phyloP scores from a whole-genome alignment of 2,797 vertebrate species.

The Coendou prehensilis region DNA sequence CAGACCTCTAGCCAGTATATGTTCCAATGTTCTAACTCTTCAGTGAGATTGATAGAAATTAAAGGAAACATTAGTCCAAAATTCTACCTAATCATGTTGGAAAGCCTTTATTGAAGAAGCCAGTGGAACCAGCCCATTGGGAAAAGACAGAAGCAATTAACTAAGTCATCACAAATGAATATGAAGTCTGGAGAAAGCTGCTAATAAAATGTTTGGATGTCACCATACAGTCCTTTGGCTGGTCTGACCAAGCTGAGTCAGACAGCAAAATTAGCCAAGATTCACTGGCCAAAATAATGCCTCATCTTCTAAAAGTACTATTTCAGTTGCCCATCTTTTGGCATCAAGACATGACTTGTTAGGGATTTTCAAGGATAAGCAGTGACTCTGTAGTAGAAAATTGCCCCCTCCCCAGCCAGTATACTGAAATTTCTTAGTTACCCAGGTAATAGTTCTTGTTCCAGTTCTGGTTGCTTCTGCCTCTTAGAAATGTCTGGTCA shows the following conservation, averaged over 20 bases:
- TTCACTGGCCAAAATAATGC: slow-evolving; percentile 94
- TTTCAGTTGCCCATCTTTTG: slow-evolving; percentile 95
- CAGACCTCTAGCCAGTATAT: slow-evolving; percentile 97
- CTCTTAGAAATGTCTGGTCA: no score
- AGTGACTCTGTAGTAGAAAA: slow-evolving; percentile 89
- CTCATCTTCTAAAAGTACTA: slow-evolving; percentile 91
- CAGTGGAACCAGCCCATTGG: slow-evolving; percentile 96
- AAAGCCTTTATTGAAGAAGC: slow-evolving; percentile 95
- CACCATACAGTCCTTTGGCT: slow-evolving; percentile 98
- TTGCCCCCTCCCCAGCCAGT: no score
- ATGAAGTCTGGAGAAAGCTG: slow-evolving; percentile 97
- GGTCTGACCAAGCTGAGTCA: slow-evolving; percentile 96
- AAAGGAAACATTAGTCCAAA: slow-evolving; percentile 95
- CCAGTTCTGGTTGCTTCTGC: no score
- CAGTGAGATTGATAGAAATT: slow-evolving; percentile 99
- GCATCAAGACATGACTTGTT: slow-evolving; percentile 96
- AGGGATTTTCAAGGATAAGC: slow-evolving; percentile 96
- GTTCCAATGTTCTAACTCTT: slow-evolving; percentile 98
- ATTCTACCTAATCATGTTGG: slow-evolving; percentile 95
- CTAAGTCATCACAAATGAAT: slow-evolving; percentile 97
- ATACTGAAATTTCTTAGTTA: no score
- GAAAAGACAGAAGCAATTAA: slow-evolving; percentile 98
- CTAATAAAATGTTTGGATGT: slow-evolving; percentile 98
- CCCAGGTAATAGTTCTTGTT: no score
- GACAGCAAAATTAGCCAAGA: slow-evolving; percentile 94